Conservation (phyloP, 2,888 invertebrate genomes). For the Dolichomitus sp. region DNA sequence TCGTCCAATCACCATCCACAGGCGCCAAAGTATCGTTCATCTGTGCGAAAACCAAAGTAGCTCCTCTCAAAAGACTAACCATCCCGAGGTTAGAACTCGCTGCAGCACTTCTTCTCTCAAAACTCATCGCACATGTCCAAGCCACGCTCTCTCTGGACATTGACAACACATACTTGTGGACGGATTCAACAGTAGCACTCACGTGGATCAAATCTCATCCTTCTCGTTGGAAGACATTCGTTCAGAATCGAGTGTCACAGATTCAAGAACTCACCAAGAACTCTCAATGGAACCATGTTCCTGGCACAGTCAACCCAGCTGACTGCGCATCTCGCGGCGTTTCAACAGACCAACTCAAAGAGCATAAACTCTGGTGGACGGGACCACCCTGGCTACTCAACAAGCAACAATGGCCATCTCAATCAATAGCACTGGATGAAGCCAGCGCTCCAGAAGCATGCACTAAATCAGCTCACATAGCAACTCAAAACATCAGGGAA, state of each 20-base stretch:
- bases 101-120: constrained; percentile 32
- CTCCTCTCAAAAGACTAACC: constrained; percentile 50
- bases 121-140: constrained; percentile 11
- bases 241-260: constrained; percentile 58
- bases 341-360: constrained; percentile 36
- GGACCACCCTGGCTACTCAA: constrained; percentile 47
- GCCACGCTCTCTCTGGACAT: not conserved
- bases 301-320: constrained; percentile 65
- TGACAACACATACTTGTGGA: constrained; percentile 56
- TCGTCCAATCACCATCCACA: constrained; percentile 31
- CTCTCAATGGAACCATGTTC: constrained; percentile 59
- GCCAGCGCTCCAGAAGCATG: constrained; percentile 22
- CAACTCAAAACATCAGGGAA: not conserved
- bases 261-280: constrained; percentile 57
- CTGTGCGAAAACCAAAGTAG: constrained; percentile 50
- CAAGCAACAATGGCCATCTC: constrained; percentile 1
- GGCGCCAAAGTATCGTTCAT: constrained; percentile 24
- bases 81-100: constrained; percentile 49
- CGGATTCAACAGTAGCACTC: constrained; percentile 58
- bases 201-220: constrained; percentile 45
- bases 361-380: constrained; percentile 42
- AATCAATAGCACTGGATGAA: not conserved
- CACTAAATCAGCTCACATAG: constrained; percentile 7
- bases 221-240: constrained; percentile 37
- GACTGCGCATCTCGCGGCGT: constrained; percentile 66